Evolutionary conservation across 30 jellyfish, hydroid and myxozoan genomes (phyloP).

Genomic region (Pseudorhiza aurosa): DNA sequence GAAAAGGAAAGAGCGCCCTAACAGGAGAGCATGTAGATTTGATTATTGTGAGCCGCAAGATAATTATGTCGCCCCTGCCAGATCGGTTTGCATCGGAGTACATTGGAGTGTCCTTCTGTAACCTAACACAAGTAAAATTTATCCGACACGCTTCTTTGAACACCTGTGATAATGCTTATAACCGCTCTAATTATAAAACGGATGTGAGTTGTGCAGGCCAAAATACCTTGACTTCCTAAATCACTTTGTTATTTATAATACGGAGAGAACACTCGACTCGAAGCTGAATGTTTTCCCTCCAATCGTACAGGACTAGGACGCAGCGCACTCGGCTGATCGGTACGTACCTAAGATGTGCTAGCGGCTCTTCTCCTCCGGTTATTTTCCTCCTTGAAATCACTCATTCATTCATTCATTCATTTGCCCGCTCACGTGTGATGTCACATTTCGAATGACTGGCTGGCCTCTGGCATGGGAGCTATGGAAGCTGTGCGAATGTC

Average conservation of each 20-base stretch:
- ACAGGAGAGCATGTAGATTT: conserved; percentile 46
- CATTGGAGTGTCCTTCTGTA: conserved; percentile 17
- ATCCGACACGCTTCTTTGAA: conserved; percentile 69
- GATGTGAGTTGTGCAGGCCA: conserved; percentile 74
- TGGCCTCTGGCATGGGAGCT: neutral
- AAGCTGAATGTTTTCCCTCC: neutral
- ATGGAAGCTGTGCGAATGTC: neutral
- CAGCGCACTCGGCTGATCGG: conserved; percentile 4
- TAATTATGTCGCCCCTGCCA: conserved; percentile 15
- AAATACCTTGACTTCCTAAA: conserved; percentile 81
- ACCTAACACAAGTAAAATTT: conserved; percentile 11
- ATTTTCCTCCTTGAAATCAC: neutral
- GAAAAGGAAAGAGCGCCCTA: conserved; percentile 21
- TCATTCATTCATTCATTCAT: conserved; percentile 42
- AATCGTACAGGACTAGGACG: conserved; percentile 3
- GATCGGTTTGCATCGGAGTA: neutral
- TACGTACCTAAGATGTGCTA: conserved; percentile 19
- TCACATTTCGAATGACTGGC: conserved; percentile 12
- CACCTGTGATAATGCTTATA: conserved; percentile 74
- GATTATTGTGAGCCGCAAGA: conserved; percentile 46
- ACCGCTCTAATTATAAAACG: conserved; percentile 78
- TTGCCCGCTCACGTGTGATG: conserved; percentile 50
- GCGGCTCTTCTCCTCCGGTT: neutral
- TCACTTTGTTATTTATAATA: conserved; percentile 76
- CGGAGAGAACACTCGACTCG: conserved; percentile 2